A percentile compares a stretch with the other conserved stretches of the same genome.
These are phyloP conservation scores for Rissa tridactyla DNA, from an alignment of 2,113 vertebrate species.

Conservation along the genomic window DNA sequence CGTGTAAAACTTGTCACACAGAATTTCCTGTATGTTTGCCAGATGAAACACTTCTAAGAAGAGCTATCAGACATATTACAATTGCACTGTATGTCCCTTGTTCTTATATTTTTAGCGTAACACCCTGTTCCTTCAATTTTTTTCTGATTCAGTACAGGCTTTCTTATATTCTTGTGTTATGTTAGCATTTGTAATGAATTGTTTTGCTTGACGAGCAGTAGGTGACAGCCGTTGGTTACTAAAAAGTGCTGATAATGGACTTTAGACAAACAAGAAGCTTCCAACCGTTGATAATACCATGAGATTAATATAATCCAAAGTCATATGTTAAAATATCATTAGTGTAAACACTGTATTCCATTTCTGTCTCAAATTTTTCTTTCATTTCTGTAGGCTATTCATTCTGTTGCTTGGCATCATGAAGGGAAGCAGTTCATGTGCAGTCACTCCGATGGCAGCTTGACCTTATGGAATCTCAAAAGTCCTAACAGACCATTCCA, in stretches of 20 bases:
- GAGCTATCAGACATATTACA: neutral
- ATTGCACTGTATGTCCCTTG: neutral
- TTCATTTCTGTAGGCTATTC: constrained; percentile 85
- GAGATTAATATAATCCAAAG: neutral
- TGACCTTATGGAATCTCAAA: constrained; percentile 94
- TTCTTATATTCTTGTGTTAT: neutral
- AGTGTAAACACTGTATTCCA: neutral
- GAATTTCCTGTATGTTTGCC: neutral
- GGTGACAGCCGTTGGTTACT: neutral
- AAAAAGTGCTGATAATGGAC: neutral
- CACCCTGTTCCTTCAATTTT: neutral
- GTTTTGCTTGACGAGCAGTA: neutral
- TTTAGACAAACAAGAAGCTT: neutral
- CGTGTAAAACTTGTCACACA: neutral
- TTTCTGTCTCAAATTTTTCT: neutral
- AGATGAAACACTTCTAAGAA: neutral
- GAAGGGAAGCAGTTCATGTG: constrained; percentile 99
- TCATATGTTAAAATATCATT: neutral
- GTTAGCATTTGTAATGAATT: neutral
- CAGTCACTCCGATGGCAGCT: constrained; percentile 97
- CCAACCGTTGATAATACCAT: neutral
- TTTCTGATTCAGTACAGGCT: neutral
- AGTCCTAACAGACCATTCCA: constrained; percentile 94
- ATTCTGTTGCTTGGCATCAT: constrained; percentile 97
- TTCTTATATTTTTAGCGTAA: neutral